Evolutionary conservation across 2,888 invertebrate genomes (phyloP).

Genomic region (Nephrotoma flavescens): DNA sequence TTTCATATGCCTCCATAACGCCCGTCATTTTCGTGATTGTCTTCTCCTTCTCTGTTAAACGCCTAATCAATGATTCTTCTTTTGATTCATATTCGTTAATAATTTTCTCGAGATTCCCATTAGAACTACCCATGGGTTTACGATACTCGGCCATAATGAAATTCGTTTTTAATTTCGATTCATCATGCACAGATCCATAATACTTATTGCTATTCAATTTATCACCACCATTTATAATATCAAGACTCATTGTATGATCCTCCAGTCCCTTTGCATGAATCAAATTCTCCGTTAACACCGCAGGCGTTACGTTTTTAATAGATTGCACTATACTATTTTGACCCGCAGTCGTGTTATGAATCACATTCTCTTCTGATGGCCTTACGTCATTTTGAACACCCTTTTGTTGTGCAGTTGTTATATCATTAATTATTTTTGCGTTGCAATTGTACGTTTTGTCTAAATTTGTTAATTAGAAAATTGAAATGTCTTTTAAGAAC

Average conservation of each 20-base stretch:
- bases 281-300: neutral
- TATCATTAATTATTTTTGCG: neutral
- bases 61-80: conserved; percentile 30
- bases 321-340: neutral
- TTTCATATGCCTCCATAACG: conserved; percentile 65
- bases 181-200: neutral
- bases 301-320: neutral
- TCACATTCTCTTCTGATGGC: neutral
- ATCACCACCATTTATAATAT: neutral
- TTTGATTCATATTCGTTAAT: conserved; percentile 30
- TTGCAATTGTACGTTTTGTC: neutral
- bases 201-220: neutral
- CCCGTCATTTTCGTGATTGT: conserved; percentile 36
- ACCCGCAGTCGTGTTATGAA: neutral
- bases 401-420: neutral
- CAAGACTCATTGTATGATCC: neutral
- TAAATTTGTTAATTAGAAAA: neutral
- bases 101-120: conserved; percentile 32
- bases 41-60: conserved; percentile 33
- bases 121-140: neutral
- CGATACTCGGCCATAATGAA: neutral
- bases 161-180: neutral
- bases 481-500: neutral
- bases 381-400: neutral
- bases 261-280: neutral